Conservation (phyloP, 53 echinoderm and acorn worm genomes). For the Echinometra lucunter region DNA sequence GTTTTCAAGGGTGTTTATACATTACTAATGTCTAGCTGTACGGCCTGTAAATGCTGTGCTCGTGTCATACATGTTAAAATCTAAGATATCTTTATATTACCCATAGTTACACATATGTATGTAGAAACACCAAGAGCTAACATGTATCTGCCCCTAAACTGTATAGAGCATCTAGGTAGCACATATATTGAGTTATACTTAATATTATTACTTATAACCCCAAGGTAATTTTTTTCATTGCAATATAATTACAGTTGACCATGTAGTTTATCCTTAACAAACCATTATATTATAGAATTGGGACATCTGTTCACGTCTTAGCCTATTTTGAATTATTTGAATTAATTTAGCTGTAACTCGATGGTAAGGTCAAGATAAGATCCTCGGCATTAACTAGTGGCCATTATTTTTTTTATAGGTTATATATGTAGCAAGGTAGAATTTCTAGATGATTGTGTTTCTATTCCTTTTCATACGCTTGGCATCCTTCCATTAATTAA, state of each 20-base stretch:
- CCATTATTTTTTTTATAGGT: neutral
- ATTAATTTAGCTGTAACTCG: neutral
- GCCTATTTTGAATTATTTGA: conserved; percentile 4
- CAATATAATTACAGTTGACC: neutral
- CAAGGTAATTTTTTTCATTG: neutral
- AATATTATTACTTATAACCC: neutral
- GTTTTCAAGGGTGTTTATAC: neutral
- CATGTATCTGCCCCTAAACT: neutral
- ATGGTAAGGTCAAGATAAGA: neutral
- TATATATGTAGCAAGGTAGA: neutral
- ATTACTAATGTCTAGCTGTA: neutral
- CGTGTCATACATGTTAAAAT: neutral
- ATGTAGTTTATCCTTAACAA: neutral
- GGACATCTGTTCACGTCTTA: neutral
- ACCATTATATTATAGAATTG: neutral
- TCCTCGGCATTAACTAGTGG: neutral
- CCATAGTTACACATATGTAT: too few species aligned
- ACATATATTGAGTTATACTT: too few species aligned
- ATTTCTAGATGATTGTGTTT: neutral
- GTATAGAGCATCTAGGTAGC: neutral
- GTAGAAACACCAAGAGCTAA: too few species aligned
- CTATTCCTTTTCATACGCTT: neutral
- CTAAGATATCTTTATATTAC: neutral
- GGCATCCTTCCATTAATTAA: neutral
- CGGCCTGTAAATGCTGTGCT: neutral